phyloP scores from a whole-genome alignment of 2,888 invertebrate species.

The Trachelus iudaicus region DNA sequence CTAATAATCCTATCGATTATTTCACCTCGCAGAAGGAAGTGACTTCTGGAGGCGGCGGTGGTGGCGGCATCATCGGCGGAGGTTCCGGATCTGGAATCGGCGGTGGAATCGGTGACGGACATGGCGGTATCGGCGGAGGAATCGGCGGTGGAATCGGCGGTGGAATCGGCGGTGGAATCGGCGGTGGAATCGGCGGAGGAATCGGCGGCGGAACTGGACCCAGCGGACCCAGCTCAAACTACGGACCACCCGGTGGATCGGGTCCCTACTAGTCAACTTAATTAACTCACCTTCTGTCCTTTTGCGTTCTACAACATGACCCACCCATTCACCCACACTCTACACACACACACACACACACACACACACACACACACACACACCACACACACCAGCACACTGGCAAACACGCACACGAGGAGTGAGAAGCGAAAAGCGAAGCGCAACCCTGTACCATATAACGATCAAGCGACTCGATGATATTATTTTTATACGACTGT shows the following conservation, averaged over 20 bases:
- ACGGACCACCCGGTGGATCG: slow-evolving; percentile 76
- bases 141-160: slow-evolving; percentile 35
- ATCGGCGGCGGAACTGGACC: slow-evolving; percentile 41
- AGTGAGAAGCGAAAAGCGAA: too few relatives aligned
- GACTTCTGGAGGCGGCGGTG: slow-evolving; percentile 35
- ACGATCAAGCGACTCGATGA: slow-evolving; percentile 5
- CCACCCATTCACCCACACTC: slow-evolving; percentile 32
- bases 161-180: slow-evolving; percentile 47
- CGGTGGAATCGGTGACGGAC: slow-evolving; percentile 32
- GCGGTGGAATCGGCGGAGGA: slow-evolving; percentile 50
- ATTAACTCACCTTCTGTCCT: slow-evolving; percentile 29
- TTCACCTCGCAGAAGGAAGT: slow-evolving; percentile 48
- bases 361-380: slow-evolving; percentile 28
- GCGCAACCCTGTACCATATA: slow-evolving; percentile 2
- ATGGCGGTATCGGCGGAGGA: slow-evolving; percentile 41
- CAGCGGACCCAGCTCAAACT: slow-evolving; percentile 70
- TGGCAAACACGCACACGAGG: slow-evolving; percentile 37
- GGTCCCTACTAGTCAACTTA: slow-evolving; percentile 73
- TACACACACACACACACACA: slow-evolving; percentile 25
- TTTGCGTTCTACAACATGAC: slow-evolving; percentile 1
- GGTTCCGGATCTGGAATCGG: slow-evolving; percentile 22
- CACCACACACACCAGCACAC: slow-evolving; percentile 32
- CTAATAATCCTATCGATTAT: background rate
- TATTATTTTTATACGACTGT: slow-evolving; percentile 34
- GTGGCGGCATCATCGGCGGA: slow-evolving; percentile 37